phyloP scores from a whole-genome alignment of 2,797 vertebrate species.

The Pitangus sulphuratus region DNA sequence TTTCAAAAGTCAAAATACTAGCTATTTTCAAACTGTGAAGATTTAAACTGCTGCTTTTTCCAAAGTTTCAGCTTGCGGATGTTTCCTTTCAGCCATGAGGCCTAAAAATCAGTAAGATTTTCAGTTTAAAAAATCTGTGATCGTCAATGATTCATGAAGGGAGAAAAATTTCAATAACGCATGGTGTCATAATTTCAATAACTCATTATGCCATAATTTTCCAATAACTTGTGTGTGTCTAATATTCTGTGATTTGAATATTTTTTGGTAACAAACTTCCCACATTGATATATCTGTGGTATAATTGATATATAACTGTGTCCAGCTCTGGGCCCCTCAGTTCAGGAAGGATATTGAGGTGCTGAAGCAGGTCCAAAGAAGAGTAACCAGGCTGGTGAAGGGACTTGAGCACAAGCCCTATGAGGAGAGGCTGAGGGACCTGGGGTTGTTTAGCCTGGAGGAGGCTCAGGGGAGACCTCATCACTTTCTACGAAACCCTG shows the following conservation, averaged over 20 bases:
- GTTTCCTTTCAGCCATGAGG: neutral
- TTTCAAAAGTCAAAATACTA: neutral
- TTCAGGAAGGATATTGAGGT: no score
- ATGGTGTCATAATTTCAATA: neutral
- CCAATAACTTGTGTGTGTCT: neutral
- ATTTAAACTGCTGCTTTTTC: neutral
- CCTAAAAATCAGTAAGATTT: neutral
- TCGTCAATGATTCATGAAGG: neutral
- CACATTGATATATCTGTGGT: neutral
- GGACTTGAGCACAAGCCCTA: no score
- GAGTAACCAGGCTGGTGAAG: no score
- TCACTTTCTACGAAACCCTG: no score
- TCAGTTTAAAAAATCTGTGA: accelerated
- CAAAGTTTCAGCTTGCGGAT: neutral
- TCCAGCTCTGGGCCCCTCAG: no score
- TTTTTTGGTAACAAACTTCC: neutral
- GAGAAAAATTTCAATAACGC: neutral
- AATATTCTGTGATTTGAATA: neutral
- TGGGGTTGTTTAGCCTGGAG: no score
- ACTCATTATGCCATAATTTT: neutral
- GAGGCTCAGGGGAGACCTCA: no score
- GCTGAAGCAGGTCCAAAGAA: no score
- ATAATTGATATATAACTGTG: no score
- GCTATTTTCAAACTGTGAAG: neutral
- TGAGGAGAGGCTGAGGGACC: no score